Evolutionary conservation across 2,113 vertebrate species (phyloP).

Genomic region (Rhabdornis inornatus): DNA sequence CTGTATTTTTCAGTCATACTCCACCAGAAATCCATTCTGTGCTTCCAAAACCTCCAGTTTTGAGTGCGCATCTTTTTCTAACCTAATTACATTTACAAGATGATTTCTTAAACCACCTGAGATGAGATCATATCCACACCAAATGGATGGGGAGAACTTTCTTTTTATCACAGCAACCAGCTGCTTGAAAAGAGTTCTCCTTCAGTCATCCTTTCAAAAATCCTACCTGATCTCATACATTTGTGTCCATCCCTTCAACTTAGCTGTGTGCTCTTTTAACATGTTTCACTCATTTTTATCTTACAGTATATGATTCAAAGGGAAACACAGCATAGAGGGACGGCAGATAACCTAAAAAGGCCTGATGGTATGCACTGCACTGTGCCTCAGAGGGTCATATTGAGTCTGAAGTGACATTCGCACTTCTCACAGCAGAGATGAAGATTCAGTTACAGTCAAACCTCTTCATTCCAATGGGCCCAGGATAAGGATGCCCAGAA

Average conservation of each 20-base stretch:
- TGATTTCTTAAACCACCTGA: conserved; percentile 43
- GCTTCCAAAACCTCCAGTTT: neutral
- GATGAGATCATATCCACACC: conserved; percentile 46
- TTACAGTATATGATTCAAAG: conserved; percentile 32
- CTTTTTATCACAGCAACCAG: conserved; percentile 36
- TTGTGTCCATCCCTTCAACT: conserved; percentile 46
- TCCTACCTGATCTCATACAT: conserved; percentile 30
- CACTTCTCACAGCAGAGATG: neutral
- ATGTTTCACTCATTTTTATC: conserved; percentile 44
- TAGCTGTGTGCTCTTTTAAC: conserved; percentile 25
- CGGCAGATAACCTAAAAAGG: conserved; percentile 19
- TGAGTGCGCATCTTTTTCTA: conserved; percentile 17
- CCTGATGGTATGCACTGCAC: neutral
- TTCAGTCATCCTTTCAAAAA: conserved; percentile 45
- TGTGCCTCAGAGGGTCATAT: neutral
- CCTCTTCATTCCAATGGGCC: neutral
- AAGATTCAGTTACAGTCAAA: neutral
- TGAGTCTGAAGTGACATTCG: conserved; percentile 26
- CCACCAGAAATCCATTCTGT: neutral
- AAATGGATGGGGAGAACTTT: conserved; percentile 2
- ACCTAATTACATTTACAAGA: conserved; percentile 39
- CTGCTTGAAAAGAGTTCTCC: conserved; percentile 35
- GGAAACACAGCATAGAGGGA: neutral
- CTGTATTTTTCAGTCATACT: neutral
- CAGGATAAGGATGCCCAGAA: neutral